Base-by-base conservation (phyloP, 1,140 invertebrate species). In the Pantala flavescens region DNA sequence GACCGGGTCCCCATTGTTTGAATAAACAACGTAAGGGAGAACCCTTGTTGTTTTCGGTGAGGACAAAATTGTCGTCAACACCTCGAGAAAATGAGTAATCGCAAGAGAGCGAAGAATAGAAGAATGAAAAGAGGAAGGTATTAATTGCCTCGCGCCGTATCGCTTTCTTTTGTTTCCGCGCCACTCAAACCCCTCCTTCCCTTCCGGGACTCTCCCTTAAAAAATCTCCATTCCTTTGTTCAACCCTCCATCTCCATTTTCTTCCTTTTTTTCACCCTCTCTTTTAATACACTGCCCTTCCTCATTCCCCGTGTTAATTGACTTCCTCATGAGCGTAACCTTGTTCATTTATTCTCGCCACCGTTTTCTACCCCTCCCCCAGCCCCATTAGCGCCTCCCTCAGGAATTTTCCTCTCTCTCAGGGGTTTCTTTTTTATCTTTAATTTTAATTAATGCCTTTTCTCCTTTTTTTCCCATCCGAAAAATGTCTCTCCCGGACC, bases 351-450 rank as follows among this genome's bases (percentile, higher is more conserved):
- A 21, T 63, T 21, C 49, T 21, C 49, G 12, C 49, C 49, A 19
- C 49, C 49, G 14, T 63, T 63, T 63, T 21, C 43, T 16, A 63
- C 49, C 49, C 49, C 49, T 21, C 3, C 49, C 49, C 49, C 12
- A 7, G n/a, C 49, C 49, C 49, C 49, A 16, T 63, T 63, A 21
- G 14, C 49, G 49, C n/a, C n/a, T 63, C 49, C 49, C 49, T 63
- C 49, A 63, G 49, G 49, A 63, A 63, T 63, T 63, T 63, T 63
- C 49, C 49, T 63, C 49, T 49, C 43, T 63, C 49, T 63, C 49
- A 36, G 49, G 14, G 49, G 49, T 63, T 16, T 63, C 49, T 63
- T 63, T 63, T 63, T 63, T 63, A 63, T 63, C 49, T 63, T 63
- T 63, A 63, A 63, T 63, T 63, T 63, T 63, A 63, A 63, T 63